Base-by-base conservation (phyloP, 2,888 invertebrate genomes). In the Drosophila glabriapex region DNA sequence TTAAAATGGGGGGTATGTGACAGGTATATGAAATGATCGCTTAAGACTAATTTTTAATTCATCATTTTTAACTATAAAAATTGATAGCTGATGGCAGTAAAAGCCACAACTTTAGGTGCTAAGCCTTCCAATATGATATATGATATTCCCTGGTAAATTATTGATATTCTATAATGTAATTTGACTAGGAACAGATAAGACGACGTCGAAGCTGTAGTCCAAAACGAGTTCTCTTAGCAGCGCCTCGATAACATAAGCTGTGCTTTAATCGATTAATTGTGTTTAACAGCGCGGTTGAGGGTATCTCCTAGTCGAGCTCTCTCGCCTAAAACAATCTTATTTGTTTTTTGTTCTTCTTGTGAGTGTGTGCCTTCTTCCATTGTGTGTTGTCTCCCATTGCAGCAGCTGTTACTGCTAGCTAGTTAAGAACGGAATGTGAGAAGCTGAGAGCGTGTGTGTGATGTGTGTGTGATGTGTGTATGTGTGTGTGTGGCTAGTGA, bases 361-460 rank as follows among this genome's bases (percentile, higher is more conserved):
- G 25, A 25, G 46, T 46, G 46, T 46, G 46, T 46, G 46, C 46
- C 46, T 64, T 65, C 39, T 29, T 31, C 64, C n/a, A 31, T 67
- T 66, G 62, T 66, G 55, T 80, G 63, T 64, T 79, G 65, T 61
- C 67, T 70, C 12, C 52, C 59, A 55, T 43, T 41, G 81, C 68
- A 74, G 78, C 78, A 81, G 85, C 82, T 89, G 90, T 72, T 89
- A 68, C 80, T 66, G 68, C 63, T 41, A 54, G 85, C 82, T 84
- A 87, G 75, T 85, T 87, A 84, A 78, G 61, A 43, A 55, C 46
- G 41, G 55, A 68, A 55, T 43, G 39, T 46, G 41, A 53, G 54
- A 31, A 65, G 68, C 73, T 61, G 46, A 46, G 25, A 16, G 25
- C 33, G 39, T 63, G 55, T 59, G 55, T 68, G 31, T 59, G n/a